Percentiles rank a stretch among this genome's conserved stretches.
These are phyloP conservation scores for Hucho hucho DNA, from an alignment of 2,113 vertebrate genomes.

Conservation along the genomic window DNA sequence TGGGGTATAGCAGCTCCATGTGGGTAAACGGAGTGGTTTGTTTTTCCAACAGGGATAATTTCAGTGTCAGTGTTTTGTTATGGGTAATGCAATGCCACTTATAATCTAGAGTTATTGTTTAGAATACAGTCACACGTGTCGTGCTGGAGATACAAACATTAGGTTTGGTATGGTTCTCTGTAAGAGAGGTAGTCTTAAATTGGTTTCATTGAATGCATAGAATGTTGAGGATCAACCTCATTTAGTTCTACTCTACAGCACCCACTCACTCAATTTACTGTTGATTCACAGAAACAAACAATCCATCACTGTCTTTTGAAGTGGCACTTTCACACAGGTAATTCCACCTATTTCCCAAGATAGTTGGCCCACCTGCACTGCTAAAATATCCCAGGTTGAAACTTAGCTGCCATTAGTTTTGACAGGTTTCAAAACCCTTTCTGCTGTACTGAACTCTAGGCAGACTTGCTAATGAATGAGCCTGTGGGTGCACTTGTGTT, in stretches of 20 bases:
- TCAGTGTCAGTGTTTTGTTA: neutral
- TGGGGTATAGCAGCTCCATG: neutral
- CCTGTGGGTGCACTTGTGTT: neutral
- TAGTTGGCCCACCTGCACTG: conserved; percentile 13
- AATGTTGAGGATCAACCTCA: neutral
- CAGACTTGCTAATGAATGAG: neutral
- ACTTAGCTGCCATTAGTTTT: neutral
- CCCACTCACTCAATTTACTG: conserved; percentile 16
- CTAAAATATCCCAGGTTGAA: neutral
- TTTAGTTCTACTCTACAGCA: neutral
- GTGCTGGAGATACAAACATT: neutral
- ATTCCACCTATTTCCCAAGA: conserved; percentile 29
- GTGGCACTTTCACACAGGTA: conserved; percentile 13
- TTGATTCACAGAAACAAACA: conserved; percentile 45
- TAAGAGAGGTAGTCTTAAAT: neutral
- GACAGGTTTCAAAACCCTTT: neutral
- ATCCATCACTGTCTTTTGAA: conserved; percentile 44
- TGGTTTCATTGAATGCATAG: neutral
- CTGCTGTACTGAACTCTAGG: neutral
- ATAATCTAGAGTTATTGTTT: too few relatives aligned
- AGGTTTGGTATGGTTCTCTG: neutral
- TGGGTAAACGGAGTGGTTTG: neutral
- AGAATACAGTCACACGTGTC: neutral
- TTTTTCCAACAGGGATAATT: neutral
- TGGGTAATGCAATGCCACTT: too few relatives aligned